phyloP scores from a whole-genome alignment of 2,888 invertebrate species.

The Argyresthia albistria region DNA sequence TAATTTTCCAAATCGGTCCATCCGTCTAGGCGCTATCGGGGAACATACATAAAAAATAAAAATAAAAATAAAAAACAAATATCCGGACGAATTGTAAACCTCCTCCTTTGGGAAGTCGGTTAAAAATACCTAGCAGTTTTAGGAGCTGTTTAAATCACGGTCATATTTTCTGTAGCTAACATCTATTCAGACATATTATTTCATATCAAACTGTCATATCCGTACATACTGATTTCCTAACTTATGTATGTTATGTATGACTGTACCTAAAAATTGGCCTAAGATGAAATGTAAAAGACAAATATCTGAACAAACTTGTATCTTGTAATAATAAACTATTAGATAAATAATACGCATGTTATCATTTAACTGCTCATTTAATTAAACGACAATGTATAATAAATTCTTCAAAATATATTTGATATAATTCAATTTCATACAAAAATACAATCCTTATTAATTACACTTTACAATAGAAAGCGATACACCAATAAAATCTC shows the following conservation, averaged over 20 bases:
- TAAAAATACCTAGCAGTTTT: too few relatives aligned
- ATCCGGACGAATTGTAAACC: too few relatives aligned
- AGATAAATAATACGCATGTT: neutral
- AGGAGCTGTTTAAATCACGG: too few relatives aligned
- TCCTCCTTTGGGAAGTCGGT: too few relatives aligned
- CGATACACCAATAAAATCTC: constrained; percentile 11
- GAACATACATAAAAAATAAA: too few relatives aligned
- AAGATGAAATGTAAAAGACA: constrained; percentile 1
- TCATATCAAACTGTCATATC: constrained; percentile 2
- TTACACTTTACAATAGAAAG: constrained; percentile 16
- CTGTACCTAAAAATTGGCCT: constrained; percentile 3
- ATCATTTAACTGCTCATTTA: too few relatives aligned
- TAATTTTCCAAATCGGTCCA: too few relatives aligned
- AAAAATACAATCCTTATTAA: neutral
- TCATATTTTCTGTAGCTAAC: too few relatives aligned
- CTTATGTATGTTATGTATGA: too few relatives aligned
- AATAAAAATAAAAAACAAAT: too few relatives aligned
- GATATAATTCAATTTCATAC: neutral
- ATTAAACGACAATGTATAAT: neutral
- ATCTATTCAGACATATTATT: neutral
- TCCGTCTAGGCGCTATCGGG: too few relatives aligned
- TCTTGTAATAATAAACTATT: neutral
- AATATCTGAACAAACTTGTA: neutral
- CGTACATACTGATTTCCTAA: neutral
- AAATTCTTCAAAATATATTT: neutral